phyloP scores from a whole-genome alignment of 2,888 invertebrate genomes.

The Apodemia zela region DNA sequence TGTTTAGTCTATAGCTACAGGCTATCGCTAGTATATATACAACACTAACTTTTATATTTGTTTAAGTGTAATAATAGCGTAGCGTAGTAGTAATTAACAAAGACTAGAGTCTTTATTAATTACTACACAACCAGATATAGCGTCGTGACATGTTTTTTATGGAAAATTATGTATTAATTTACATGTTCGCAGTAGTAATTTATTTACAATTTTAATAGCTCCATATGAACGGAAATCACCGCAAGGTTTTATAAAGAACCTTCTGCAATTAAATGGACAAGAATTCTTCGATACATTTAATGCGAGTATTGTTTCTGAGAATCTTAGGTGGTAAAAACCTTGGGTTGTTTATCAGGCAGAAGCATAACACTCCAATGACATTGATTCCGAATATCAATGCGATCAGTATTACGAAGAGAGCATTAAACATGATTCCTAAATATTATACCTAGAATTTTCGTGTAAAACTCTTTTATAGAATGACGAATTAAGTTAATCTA shows the following conservation, averaged over 20 bases:
- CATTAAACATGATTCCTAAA: background rate
- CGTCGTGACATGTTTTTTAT: background rate
- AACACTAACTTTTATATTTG: too few relatives aligned
- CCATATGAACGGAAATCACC: conserved; percentile 17
- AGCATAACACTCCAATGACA: background rate
- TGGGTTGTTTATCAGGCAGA: conserved; percentile 17
- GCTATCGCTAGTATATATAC: too few relatives aligned
- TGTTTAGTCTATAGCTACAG: too few relatives aligned
- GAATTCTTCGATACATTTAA: conserved; percentile 20
- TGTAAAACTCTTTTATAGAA: background rate
- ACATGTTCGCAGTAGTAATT: background rate
- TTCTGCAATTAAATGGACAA: conserved; percentile 20
- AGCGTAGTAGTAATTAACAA: too few relatives aligned
- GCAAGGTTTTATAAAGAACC: conserved; percentile 20
- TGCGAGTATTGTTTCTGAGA: conserved; percentile 18
- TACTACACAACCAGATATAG: background rate
- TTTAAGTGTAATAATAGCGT: too few relatives aligned
- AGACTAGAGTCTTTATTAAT: background rate
- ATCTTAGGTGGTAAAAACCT: conserved; percentile 18
- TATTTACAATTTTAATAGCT: conserved; percentile 15
- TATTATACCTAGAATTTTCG: background rate
- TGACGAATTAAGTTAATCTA: background rate
- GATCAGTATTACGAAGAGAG: background rate
- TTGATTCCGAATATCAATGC: background rate
- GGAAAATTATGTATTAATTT: conserved; percentile 15